These are phyloP conservation scores for Glossophaga mutica DNA, from an alignment of 2,797 vertebrate genomes.

Conservation along the genomic window DNA sequence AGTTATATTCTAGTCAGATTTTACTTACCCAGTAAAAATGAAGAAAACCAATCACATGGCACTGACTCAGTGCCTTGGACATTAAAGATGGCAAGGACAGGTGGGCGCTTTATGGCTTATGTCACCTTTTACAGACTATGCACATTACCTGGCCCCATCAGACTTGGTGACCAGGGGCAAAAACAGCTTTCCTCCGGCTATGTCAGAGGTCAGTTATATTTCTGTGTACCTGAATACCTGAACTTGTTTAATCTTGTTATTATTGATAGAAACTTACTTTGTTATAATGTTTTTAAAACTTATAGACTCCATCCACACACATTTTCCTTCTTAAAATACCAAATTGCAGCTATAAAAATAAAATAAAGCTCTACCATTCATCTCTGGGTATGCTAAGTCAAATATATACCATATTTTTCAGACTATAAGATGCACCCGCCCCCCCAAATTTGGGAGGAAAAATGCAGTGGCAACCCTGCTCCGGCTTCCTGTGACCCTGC, in stretches of 20 bases:
- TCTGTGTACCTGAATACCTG: not conserved
- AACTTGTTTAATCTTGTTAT: not conserved
- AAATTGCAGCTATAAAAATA: not conserved
- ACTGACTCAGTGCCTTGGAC: not conserved
- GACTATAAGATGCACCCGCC: no score
- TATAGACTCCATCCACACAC: not conserved
- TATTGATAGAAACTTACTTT: not conserved
- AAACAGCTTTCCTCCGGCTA: not conserved
- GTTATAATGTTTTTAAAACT: not conserved
- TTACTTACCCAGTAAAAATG: not conserved
- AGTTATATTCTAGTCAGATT: conserved; percentile 28
- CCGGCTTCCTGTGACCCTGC: no score
- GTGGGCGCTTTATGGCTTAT: not conserved
- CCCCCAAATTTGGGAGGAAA: no score
- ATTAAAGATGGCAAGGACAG: not conserved
- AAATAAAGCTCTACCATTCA: not conserved
- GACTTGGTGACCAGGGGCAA: not conserved
- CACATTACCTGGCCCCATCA: not conserved
- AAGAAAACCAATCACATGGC: not conserved
- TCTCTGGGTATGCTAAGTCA: not conserved
- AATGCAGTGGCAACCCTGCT: no score
- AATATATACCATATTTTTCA: not conserved
- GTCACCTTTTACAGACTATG: not conserved
- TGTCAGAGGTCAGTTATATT: not conserved
- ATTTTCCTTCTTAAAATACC: not conserved